phyloP scores from a whole-genome alignment of 2,888 invertebrate species.

The Peribatodes rhomboidaria region DNA sequence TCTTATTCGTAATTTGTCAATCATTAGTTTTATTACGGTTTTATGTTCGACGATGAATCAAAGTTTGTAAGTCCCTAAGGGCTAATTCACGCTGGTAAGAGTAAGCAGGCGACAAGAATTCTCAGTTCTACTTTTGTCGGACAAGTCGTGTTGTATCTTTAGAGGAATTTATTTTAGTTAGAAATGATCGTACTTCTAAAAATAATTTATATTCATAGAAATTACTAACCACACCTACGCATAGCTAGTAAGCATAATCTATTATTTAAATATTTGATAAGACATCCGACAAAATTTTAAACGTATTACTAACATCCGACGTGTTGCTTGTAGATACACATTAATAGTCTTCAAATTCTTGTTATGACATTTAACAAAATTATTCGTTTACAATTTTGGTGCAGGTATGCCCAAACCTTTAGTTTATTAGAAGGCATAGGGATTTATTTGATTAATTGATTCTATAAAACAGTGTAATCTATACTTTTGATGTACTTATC shows the following conservation, averaged over 20 bases:
- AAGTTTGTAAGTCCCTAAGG: conserved; percentile 23
- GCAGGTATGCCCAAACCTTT: conserved; percentile 4
- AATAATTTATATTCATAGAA: no score
- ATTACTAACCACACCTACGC: no score
- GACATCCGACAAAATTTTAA: no score
- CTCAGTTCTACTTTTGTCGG: neutral
- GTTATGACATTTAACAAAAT: neutral
- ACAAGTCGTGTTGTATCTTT: neutral
- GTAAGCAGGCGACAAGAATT: neutral
- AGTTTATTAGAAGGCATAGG: conserved; percentile 45
- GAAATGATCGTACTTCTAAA: no score
- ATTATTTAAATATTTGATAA: no score
- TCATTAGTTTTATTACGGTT: conserved; percentile 37
- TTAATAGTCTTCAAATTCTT: no score
- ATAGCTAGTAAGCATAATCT: no score
- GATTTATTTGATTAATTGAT: conserved; percentile 64
- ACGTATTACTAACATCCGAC: no score
- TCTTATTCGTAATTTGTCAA: conserved; percentile 37
- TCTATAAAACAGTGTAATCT: conserved; percentile 61
- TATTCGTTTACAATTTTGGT: neutral
- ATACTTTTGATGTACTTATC: conserved; percentile 54
- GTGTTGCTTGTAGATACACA: no score
- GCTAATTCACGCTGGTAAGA: neutral
- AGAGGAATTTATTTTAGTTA: no score
- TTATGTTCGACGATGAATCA: conserved; percentile 33